Base-by-base conservation (phyloP, 2,797 vertebrate genomes). In the Dallia pectoralis region DNA sequence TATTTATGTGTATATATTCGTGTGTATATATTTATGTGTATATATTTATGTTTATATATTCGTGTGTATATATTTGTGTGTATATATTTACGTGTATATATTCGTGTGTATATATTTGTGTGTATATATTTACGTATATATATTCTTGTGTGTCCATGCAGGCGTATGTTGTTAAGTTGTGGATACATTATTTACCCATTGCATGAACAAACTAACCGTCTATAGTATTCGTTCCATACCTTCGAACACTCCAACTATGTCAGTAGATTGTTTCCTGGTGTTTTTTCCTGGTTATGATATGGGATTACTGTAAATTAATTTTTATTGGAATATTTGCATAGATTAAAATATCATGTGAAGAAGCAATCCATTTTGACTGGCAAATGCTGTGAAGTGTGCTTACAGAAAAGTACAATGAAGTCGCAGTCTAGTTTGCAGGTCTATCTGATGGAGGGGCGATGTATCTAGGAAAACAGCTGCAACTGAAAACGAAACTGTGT, bases 401-500 rank as follows among this genome's bases (percentile, higher is more conserved):
- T 56, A 56, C 48, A 5, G 14, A 18, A 19, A 4, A 49, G 15
- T 49, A 49, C 53, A 56, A 56, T 56, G 53, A 4, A 25, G 53
- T n/a, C 53, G 25, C 12, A 6, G 40, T 44, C 40, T 6, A 44
- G 6, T 12, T 44, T 44, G 40, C 40, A 11, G 40, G 40, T 44
- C 40, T 44, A 14, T 44, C 40, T 44, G 40, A 44, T 44, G 40
- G 9, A 44, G 40, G 4, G 40, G 14, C 8, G 3, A 12, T 66
- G n/a, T 19, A 66, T 49, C 22, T 48, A 44, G 66, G 40, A 27
- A 27, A 29, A 27, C 66, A 18, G n/a, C 22, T 67, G 12, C 33
- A 67, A 40, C 0, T 7, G 16, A 49, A 48, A 49, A 5, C 79
- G 78, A 82, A 53, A 53, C 1, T 5, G 16, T 18, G 2, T 84